A percentile compares a stretch with the other conserved stretches of the same genome.
phyloP scores from a whole-genome alignment of 2,888 invertebrate genomes.

The Sarcophaga variegata region DNA sequence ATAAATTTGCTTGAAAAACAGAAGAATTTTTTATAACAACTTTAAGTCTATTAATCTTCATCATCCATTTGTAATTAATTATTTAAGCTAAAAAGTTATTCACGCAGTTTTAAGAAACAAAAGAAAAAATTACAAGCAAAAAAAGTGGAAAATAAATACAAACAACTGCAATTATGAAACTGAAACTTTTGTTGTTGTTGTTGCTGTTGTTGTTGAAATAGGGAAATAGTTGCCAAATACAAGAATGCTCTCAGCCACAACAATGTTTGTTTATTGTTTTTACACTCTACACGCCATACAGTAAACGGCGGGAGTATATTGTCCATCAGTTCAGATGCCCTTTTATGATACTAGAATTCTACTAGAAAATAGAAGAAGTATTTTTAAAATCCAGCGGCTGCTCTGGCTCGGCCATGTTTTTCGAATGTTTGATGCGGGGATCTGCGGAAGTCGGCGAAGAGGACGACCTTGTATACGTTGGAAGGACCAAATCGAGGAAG shows the following conservation, averaged over 20 bases:
- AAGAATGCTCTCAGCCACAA: slow-evolving; percentile 32
- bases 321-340: too few species aligned
- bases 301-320: too few species aligned
- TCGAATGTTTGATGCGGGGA: too few species aligned
- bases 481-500: too few species aligned
- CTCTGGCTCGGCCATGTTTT: too few species aligned
- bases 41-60: neutral
- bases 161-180: slow-evolving; percentile 29
- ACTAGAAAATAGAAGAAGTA: too few species aligned
- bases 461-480: too few species aligned
- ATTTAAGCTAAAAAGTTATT: neutral
- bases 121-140: neutral
- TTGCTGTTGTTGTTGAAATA: neutral
- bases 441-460: too few species aligned
- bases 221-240: slow-evolving; percentile 34
- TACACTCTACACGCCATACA: too few species aligned
- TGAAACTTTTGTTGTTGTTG: slow-evolving; percentile 21
- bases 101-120: neutral
- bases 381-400: too few species aligned
- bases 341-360: too few species aligned
- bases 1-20: neutral
- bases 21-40: neutral
- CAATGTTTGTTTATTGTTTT: slow-evolving; percentile 35
- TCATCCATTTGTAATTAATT: neutral
- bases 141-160: neutral